These are phyloP conservation scores for Tetrax tetrax DNA, from an alignment of 2,113 vertebrate genomes.

Conservation along the genomic window DNA sequence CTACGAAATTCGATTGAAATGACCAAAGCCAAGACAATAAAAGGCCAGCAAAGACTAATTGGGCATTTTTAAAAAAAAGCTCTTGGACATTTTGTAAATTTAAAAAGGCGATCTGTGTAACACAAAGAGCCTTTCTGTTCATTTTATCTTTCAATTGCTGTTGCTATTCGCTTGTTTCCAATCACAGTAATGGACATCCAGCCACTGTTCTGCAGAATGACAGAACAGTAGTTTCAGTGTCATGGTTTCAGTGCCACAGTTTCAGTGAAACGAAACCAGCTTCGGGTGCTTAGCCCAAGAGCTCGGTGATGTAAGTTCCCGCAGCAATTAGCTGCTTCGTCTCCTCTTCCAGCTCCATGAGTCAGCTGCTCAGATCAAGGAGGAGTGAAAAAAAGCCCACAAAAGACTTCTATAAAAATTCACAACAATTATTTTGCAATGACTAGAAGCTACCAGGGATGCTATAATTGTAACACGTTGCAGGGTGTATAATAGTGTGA, in stretches of 20 bases:
- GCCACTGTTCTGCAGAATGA: neutral
- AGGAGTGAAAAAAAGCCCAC: slow-evolving; percentile 13
- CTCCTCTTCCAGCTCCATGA: slow-evolving; percentile 63
- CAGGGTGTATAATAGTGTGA: slow-evolving; percentile 30
- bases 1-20: slow-evolving; percentile 4
- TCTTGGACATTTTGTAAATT: slow-evolving; percentile 20
- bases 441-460: slow-evolving; percentile 51
- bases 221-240: slow-evolving; percentile 56
- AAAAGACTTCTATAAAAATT: slow-evolving; percentile 57
- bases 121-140: slow-evolving; percentile 17
- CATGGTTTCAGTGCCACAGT: slow-evolving; percentile 22
- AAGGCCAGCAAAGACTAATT: neutral
- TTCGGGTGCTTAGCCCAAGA: slow-evolving; percentile 36
- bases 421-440: slow-evolving; percentile 66
- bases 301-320: slow-evolving; percentile 48
- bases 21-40: slow-evolving; percentile 1
- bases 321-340: slow-evolving; percentile 54
- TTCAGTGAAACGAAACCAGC: slow-evolving; percentile 58
- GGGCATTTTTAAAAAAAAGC: neutral
- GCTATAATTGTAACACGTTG: slow-evolving; percentile 57
- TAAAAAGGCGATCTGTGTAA: neutral
- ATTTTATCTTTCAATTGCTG: slow-evolving; percentile 13
- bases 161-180: slow-evolving; percentile 23
- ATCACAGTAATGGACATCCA: neutral
- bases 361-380: slow-evolving; percentile 55